Percentiles rank a stretch among this genome's conserved stretches.
Evolutionary conservation across 1,140 invertebrate genomes (phyloP).

Genomic region (Tetraneura akinire): DNA sequence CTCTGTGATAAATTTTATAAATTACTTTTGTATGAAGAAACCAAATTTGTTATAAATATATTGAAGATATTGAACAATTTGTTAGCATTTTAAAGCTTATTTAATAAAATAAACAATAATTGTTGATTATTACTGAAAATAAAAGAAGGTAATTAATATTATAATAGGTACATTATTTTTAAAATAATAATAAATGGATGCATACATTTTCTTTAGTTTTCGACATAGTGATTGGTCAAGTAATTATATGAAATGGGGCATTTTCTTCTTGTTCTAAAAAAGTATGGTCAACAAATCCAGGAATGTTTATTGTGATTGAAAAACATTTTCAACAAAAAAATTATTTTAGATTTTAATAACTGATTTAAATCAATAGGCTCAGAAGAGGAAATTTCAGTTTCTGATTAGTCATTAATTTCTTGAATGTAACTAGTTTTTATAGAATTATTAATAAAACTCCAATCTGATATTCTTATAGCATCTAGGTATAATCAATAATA

Average conservation of each 20-base stretch:
- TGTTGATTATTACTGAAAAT: too few relatives aligned
- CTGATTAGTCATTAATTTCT: neutral
- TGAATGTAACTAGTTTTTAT: neutral
- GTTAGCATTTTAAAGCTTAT: too few relatives aligned
- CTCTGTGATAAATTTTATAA: too few relatives aligned
- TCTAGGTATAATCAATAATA: neutral
- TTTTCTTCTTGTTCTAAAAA: constrained; percentile 33
- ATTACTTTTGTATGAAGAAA: too few relatives aligned
- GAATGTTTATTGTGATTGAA: constrained; percentile 22
- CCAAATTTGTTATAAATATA: too few relatives aligned
- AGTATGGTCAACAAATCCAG: constrained; percentile 28
- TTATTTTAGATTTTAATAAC: constrained; percentile 22
- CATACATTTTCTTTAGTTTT: constrained; percentile 55
- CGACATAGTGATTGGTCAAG: constrained; percentile 58
- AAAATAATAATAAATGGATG: too few relatives aligned
- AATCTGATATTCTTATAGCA: constrained; percentile 35
- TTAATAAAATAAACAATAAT: too few relatives aligned
- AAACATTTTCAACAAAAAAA: constrained; percentile 26
- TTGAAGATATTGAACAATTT: too few relatives aligned
- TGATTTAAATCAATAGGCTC: constrained; percentile 34
- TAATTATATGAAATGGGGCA: constrained; percentile 53
- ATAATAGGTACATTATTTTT: too few relatives aligned
- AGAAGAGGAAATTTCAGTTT: neutral
- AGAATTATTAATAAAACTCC: neutral
- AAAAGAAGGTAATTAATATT: too few relatives aligned